These are phyloP conservation scores for Hypselothyrea guttata DNA, from an alignment of 2,888 invertebrate species.

Conservation along the genomic window DNA sequence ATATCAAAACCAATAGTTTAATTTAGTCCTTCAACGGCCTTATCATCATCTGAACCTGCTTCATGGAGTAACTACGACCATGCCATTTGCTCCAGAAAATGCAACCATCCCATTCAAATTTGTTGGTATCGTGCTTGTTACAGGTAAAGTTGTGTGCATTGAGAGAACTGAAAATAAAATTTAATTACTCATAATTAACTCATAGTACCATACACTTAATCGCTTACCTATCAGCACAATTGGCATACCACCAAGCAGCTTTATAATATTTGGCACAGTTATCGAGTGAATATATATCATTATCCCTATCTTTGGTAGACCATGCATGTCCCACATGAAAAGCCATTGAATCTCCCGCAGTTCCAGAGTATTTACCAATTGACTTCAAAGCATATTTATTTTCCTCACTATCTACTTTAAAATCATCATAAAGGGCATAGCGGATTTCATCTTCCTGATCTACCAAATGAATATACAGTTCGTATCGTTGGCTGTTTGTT, in stretches of 20 bases:
- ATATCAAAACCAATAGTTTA: too few species aligned
- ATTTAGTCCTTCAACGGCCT: too few species aligned
- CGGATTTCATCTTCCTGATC: constrained; percentile 84
- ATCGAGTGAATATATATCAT: not conserved
- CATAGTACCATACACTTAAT: too few species aligned
- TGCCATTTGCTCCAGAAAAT: not conserved
- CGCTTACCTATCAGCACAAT: not conserved
- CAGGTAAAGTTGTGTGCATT: not conserved
- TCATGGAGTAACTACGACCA: not conserved
- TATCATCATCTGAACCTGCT: not conserved
- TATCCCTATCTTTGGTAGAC: not conserved
- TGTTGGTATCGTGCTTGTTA: not conserved
- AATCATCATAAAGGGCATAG: constrained; percentile 85
- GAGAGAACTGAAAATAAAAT: not conserved
- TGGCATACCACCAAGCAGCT: not conserved
- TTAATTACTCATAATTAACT: not conserved
- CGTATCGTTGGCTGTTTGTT: constrained; percentile 79
- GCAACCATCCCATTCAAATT: not conserved
- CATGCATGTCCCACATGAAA: not conserved
- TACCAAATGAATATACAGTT: constrained; percentile 85
- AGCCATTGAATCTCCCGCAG: not conserved
- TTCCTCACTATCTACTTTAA: constrained; percentile 86
- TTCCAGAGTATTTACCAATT: constrained; percentile 85
- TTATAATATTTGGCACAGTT: not conserved
- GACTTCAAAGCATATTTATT: constrained; percentile 86